Evolutionary conservation across 1,140 invertebrate species (phyloP), one percentile per base, ranked within the genome.

Genomic region (Harlomillsia oculata): DNA sequence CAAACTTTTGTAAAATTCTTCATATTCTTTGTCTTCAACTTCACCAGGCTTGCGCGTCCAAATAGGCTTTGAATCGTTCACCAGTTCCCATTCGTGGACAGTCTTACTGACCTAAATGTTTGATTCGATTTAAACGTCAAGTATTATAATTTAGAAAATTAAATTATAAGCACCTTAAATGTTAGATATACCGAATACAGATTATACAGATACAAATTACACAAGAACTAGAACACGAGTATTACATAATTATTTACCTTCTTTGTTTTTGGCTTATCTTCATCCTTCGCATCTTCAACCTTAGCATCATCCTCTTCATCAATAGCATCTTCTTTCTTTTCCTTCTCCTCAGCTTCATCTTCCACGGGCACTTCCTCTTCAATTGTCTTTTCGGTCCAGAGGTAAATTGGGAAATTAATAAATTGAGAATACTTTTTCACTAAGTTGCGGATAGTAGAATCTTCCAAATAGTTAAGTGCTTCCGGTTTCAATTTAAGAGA

Each of bases 371-470:
- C 87, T 69, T 94, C 89, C 44, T 90, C 87, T 56, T 87, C 82
- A 60, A 95, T 80, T 21, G 86, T 90, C 74, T 88, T 95, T 70
- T 89, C 93, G 34, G 84, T 80, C 95, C 95, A 99, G 67, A 99
- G 71, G 71, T 90, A 90, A 68, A 99, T 99, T 18, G 90, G 88
- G 78, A 99, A 99, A 72, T 98, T 98, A 67, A 99, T 99, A 72
- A 99, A 99, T 75, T 99, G 96, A 1, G 91, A 97, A 73, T 99
- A 99, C 73, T 98, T 99, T 71, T 88, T 89, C 25, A 99, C 85
- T 5, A 99, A 75, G 60, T 84, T 82, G 63, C 83, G 85, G 16
- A 99, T 78, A 3, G 91, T 95, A 64, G 92, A 85, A 50, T 87
- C 78, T 72, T 99, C 92, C 56, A 99, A 72, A 75, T 89, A 99